These are phyloP conservation scores for Halichoerus grypus DNA, from an alignment of 2,113 vertebrate genomes.

Conservation along the genomic window DNA sequence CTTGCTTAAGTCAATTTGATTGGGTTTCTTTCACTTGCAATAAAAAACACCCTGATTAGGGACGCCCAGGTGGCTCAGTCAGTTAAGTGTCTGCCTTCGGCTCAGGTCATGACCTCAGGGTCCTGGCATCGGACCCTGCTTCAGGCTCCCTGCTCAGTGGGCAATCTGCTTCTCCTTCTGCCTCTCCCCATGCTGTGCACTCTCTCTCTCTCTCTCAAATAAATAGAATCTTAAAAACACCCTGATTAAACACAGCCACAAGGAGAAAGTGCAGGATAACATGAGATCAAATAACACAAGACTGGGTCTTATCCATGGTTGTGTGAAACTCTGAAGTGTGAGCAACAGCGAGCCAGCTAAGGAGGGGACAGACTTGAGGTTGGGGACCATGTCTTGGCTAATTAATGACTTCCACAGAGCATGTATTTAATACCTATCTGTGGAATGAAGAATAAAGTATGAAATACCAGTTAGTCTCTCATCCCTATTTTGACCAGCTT, in stretches of 20 bases:
- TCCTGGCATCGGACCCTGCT: background rate
- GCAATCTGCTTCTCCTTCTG: background rate
- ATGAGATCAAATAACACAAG: fast-evolving
- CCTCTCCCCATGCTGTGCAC: background rate
- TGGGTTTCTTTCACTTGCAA: background rate
- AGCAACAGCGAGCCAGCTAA: fast-evolving
- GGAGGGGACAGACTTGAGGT: fast-evolving
- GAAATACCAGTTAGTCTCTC: background rate
- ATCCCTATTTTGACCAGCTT: background rate
- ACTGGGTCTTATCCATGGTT: fast-evolving
- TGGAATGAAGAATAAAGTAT: background rate
- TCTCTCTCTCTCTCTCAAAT: background rate
- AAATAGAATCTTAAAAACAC: background rate
- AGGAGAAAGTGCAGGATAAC: background rate
- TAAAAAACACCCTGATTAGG: background rate
- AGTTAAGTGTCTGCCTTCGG: background rate
- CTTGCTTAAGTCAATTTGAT: background rate
- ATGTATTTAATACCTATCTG: fast-evolving
- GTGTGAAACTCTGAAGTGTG: fast-evolving
- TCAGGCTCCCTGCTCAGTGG: background rate
- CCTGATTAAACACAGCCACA: background rate
- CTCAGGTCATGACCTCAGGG: background rate
- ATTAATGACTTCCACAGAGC: background rate
- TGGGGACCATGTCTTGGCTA: fast-evolving
- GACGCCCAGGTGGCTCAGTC: background rate